A percentile compares a stretch with the other conserved stretches of the same genome.
Evolutionary conservation across 2,888 invertebrate genomes (phyloP).

Genomic region (Lithophane semibrunnea): DNA sequence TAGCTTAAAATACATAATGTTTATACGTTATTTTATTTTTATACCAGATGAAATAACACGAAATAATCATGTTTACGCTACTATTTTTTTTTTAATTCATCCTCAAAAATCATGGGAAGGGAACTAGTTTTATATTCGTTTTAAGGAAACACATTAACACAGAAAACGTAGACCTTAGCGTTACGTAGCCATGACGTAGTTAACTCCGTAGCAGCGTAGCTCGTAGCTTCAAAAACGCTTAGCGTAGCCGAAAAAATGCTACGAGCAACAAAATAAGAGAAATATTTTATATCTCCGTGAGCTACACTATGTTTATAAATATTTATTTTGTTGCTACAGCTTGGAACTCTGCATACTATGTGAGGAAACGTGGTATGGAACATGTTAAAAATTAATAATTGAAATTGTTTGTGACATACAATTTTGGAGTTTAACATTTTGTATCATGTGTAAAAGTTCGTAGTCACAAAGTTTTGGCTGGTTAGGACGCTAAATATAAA

Average conservation of each 20-base stretch:
- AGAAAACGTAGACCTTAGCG: not conserved
- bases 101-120: not conserved
- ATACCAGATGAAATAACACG: not conserved
- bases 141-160: not conserved
- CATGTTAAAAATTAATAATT: constrained; percentile 45
- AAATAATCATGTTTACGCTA: too few species aligned
- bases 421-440: constrained; percentile 27
- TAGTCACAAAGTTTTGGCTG: constrained; percentile 20
- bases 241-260: constrained; percentile 24
- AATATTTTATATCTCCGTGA: constrained; percentile 9
- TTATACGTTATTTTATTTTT: not conserved
- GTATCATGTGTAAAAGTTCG: constrained; percentile 5
- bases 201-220: constrained; percentile 27
- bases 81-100: not conserved
- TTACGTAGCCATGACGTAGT: constrained; percentile 5
- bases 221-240: constrained; percentile 12
- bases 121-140: not conserved
- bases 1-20: not conserved
- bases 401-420: constrained; percentile 36
- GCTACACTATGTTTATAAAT: constrained; percentile 2
- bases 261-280: constrained; percentile 16
- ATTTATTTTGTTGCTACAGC: constrained; percentile 30
- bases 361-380: constrained; percentile 31
- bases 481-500: not conserved
- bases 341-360: constrained; percentile 13